Conservation (phyloP, 1,140 invertebrate species). For the fruit fly (Drosophila melanogaster) region Release_6_plus_ISO1_MT NC_004354.4:9483501-9484000, state of each 20-base stretch:
- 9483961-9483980: conserved; percentile 60
- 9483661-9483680: conserved; percentile 27
- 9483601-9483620: conserved; percentile 47
- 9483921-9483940: conserved; percentile 1
- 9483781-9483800: conserved; percentile 72
- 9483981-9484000: conserved; percentile 48
- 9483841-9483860: conserved; percentile 9
- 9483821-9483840: conserved; percentile 10
- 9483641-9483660: conserved; percentile 49
- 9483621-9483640: conserved; percentile 21
- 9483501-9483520: not conserved
- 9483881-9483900: not conserved
- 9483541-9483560: conserved; percentile 54
- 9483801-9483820: conserved; percentile 45
- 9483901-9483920: not conserved
- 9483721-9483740: conserved; percentile 35
- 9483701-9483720: conserved; percentile 13
- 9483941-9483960: conserved; percentile 26
- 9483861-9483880: not conserved
- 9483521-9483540: conserved; percentile 8
- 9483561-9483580: conserved; percentile 35
- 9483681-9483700: conserved; percentile 24
- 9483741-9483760: conserved; percentile 40
- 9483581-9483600: conserved; percentile 44
- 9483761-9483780: conserved; percentile 40